Percentiles rank a stretch among this genome's conserved stretches.
Conservation (phyloP, 2,797 vertebrate genomes). For the Manis javanica region DNA sequence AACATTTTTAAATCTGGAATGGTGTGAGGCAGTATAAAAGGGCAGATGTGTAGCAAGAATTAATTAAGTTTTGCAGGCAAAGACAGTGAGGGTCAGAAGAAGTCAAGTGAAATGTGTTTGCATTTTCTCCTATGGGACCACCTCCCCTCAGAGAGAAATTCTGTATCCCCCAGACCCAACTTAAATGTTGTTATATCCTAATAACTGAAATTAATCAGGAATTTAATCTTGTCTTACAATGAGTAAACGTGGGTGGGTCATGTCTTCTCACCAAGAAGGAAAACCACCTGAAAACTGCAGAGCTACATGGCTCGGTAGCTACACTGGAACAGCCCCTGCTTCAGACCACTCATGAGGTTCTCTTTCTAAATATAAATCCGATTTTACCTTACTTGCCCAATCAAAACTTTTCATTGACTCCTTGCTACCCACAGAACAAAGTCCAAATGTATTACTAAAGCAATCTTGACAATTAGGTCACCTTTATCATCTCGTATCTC, state of each 20-base stretch:
- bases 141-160: not conserved
- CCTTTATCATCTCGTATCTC: not conserved
- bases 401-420: not conserved
- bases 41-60: not conserved
- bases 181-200: no score
- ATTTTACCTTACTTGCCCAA: not conserved
- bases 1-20: not conserved
- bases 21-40: not conserved
- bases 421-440: slow-evolving; percentile 6
- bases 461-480: not conserved
- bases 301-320: not conserved
- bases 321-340: not conserved
- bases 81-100: not conserved
- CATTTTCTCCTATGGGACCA: not conserved
- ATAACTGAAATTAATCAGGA: not conserved
- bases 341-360: not conserved
- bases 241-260: not conserved
- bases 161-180: not conserved
- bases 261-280: not conserved
- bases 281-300: not conserved
- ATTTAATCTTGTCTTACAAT: slow-evolving; percentile 15
- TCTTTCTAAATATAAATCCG: slow-evolving; percentile 32
- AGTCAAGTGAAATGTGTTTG: not conserved
- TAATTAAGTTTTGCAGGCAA: not conserved
- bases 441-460: not conserved